Conservation (phyloP, 2,888 invertebrate genomes). For the Deilephila elpenor region DNA sequence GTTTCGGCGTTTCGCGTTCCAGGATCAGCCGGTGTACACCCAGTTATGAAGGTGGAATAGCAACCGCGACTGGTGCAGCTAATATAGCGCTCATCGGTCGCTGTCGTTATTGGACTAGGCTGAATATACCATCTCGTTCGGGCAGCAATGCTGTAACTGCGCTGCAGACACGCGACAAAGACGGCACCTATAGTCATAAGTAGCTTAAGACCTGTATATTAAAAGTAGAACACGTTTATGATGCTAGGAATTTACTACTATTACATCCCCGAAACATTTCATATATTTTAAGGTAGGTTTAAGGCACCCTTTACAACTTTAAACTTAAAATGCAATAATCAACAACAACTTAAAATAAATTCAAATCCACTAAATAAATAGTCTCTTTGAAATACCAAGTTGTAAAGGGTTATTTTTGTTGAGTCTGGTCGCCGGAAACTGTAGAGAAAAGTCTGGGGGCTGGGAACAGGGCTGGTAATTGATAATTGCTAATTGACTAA, state of each 20-base stretch:
- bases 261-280: not conserved
- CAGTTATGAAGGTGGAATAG: conserved; percentile 17
- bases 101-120: conserved; percentile 4
- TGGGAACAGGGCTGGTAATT: not conserved
- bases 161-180: conserved; percentile 17
- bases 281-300: conserved; percentile 1
- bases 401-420: conserved; percentile 12
- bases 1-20: conserved; percentile 10
- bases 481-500: not conserved
- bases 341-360: not conserved
- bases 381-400: not conserved
- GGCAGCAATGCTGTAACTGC: conserved; percentile 4
- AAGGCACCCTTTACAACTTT: conserved; percentile 19
- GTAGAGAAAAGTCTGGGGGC: not conserved
- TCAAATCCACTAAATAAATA: conserved; percentile 4
- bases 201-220: conserved; percentile 15
- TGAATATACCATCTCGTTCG: conserved; percentile 11
- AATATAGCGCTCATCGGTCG: not conserved
- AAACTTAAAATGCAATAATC: not conserved
- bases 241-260: conserved; percentile 23
- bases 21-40: conserved; percentile 23
- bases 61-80: not conserved
- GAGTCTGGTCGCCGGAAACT: not conserved
- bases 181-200: conserved; percentile 11
- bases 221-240: conserved; percentile 14